A percentile compares a stretch with the other conserved stretches of the same genome.
Evolutionary conservation across 2,888 invertebrate genomes (phyloP).

Genomic region (Scrobipalpa costella): DNA sequence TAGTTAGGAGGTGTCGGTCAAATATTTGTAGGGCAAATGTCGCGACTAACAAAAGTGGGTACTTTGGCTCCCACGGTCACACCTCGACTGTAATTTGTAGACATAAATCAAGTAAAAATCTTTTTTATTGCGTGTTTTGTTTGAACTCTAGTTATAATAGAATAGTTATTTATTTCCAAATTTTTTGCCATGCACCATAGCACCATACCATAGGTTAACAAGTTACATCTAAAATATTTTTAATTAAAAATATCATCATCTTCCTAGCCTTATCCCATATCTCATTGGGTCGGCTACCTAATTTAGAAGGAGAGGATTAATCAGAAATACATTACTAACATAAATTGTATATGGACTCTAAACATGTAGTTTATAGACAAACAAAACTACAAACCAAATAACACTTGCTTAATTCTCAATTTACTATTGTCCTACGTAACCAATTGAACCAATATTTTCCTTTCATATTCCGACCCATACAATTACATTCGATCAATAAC

Average conservation of each 20-base stretch:
- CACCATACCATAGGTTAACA: too few relatives aligned
- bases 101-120: background rate
- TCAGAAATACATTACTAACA: too few relatives aligned
- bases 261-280: too few relatives aligned
- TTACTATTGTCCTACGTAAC: conserved; percentile 43
- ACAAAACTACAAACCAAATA: conserved; percentile 28
- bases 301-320: too few relatives aligned
- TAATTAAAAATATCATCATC: too few relatives aligned
- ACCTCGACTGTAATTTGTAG: conserved; percentile 14
- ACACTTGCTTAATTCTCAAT: conserved; percentile 43
- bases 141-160: too few relatives aligned
- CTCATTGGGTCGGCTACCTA: too few relatives aligned
- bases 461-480: conserved; percentile 41
- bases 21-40: conserved; percentile 56
- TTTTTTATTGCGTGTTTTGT: too few relatives aligned
- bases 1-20: conserved; percentile 44
- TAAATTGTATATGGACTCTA: too few relatives aligned
- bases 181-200: too few relatives aligned
- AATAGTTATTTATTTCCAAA: too few relatives aligned
- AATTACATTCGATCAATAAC: conserved; percentile 23
- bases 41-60: conserved; percentile 44
- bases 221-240: too few relatives aligned
- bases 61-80: conserved; percentile 41
- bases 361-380: background rate
- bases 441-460: conserved; percentile 56